Conservation (phyloP, 2,888 invertebrate genomes). For the Branchipolynoe longqiensis region DNA sequence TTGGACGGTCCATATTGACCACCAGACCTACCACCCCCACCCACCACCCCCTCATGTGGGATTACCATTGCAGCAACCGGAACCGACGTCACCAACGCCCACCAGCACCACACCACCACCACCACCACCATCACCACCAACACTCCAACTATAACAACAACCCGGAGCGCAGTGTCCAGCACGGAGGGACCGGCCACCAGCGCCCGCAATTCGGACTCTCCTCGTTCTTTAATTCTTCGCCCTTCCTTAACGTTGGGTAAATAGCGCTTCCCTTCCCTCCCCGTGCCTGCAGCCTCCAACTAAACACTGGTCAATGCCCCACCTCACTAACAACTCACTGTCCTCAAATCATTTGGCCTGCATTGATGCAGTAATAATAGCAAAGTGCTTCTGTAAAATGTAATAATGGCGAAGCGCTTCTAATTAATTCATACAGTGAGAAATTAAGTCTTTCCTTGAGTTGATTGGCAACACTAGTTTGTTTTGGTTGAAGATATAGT, state of each 20-base stretch:
- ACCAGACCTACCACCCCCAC: no score
- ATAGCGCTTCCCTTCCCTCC: slow-evolving; percentile 39
- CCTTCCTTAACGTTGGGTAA: slow-evolving; percentile 60
- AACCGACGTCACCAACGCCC: slow-evolving; percentile 32
- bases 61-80: slow-evolving; percentile 40
- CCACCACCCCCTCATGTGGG: slow-evolving; percentile 10
- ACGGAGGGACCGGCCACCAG: slow-evolving; percentile 33
- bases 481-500: no score
- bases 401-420: no score
- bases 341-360: no score
- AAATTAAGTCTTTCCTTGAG: no score
- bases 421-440: no score
- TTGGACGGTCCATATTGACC: no score
- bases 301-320: no score
- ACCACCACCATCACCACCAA: slow-evolving; percentile 48
- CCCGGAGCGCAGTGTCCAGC: slow-evolving; percentile 28
- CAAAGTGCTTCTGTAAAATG: no score
- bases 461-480: no score
- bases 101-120: slow-evolving; percentile 47
- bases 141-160: slow-evolving; percentile 13
- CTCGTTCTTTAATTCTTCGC: slow-evolving; percentile 59
- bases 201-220: slow-evolving; percentile 50
- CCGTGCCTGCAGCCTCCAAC: slow-evolving; percentile 1
- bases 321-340: no score
- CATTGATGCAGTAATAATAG: no score